Evolutionary conservation across 2,113 vertebrate genomes (phyloP), one percentile per base, ranked within the genome.

Genomic region (Pluvianellus socialis): DNA sequence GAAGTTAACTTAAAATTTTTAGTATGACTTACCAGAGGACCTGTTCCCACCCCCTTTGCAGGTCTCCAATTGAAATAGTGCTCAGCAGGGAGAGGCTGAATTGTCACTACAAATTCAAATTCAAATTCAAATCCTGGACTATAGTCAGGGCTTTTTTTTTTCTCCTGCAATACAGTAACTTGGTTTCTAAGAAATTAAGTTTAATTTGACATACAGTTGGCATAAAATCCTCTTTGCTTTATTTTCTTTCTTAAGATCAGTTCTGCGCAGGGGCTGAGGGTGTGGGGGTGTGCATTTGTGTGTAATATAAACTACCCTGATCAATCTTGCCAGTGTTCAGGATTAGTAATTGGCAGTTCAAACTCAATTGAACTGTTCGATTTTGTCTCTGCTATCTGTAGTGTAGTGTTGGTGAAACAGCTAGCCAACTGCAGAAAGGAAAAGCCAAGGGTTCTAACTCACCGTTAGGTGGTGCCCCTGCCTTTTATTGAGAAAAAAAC

Each of bases 391-490:
- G 49, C 33, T 24, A 1, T 19, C 28, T n/a, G 47, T 2, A 17
- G 44, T 3, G 49, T 21, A 6, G 38, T 7, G 47, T 1, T 7
- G 62, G 30, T 26, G 5, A 4, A 40, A 6, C 3, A 58, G 14
- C 9, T 26, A 17, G 38, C 10, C 73, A 61, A 10, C 8, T 17
- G 33, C 53, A 32, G 35, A 30, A 42, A 74, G 49, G 21, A 40
- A 28, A 56, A 83, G 70, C 75, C 26, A 15, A 14, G 42, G 49
- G n/a, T 32, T 90, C 26, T 21, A 7, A 2, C 45, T 82, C 86
- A 26, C 97, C 96, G 2, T 96, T 97, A 97, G 97, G 95, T 95
- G 97, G 97, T 94, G 96, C 97, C 97, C 91, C 92, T 96, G 94
- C 59, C 92, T 96, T 71, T 91, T 75, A 32, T 1, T 86, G 55